Percentiles rank a stretch among this genome's conserved stretches.
Evolutionary conservation across 2,113 vertebrate species (phyloP).

Genomic region (Psophia crepitans): DNA sequence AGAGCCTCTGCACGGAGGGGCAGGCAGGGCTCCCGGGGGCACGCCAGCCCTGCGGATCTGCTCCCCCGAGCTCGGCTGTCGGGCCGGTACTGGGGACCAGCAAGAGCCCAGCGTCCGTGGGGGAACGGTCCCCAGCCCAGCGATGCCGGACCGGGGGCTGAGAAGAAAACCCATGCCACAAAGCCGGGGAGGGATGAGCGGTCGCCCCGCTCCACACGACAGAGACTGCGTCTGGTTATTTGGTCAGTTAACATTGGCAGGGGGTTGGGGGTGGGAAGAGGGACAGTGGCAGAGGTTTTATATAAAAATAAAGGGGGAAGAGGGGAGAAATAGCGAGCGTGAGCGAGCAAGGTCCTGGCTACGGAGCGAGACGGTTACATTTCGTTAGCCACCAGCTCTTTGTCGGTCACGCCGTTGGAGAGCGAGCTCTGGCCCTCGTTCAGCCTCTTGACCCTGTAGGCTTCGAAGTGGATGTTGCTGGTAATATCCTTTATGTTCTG

Average conservation of each 20-base stretch:
- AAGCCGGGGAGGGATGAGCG: background rate
- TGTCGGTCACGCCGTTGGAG: conserved; percentile 81
- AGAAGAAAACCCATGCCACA: background rate
- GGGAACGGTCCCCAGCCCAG: background rate
- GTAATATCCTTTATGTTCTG: conserved; percentile 99
- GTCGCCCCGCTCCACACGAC: background rate
- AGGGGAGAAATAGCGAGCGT: background rate
- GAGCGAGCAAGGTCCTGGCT: conserved; percentile 33
- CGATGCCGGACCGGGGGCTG: background rate
- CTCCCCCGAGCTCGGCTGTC: background rate
- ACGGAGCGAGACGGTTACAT: conserved; percentile 76
- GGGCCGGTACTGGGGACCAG: background rate
- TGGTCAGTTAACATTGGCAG: conserved; percentile 65
- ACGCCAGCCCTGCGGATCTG: background rate
- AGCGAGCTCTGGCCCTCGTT: conserved; percentile 86
- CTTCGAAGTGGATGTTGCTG: conserved; percentile 95
- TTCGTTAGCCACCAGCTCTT: conserved; percentile 84
- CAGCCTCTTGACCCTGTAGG: conserved; percentile 91
- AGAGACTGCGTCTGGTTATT: conserved; percentile 19
- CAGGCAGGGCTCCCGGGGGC: background rate
- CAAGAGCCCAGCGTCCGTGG: accelerated
- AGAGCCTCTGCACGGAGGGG: background rate
- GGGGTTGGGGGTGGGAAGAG: background rate
- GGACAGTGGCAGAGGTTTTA: conserved; percentile 21
- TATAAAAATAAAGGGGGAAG: conserved; percentile 62